phyloP scores from a whole-genome alignment of 2,113 vertebrate species.

The Lophochroa leadbeateri region DNA sequence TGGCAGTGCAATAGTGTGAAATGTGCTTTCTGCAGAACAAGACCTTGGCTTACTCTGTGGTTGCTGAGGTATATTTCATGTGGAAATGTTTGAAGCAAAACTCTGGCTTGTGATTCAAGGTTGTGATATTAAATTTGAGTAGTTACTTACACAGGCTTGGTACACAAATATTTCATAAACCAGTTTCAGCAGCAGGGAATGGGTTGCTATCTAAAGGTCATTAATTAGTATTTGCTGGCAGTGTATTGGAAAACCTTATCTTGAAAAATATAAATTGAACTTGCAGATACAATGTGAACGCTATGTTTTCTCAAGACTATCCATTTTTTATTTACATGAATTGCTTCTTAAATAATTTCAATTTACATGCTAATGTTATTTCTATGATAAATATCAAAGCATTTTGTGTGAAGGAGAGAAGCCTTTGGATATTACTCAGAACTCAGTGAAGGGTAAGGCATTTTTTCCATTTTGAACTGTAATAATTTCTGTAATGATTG shows the following conservation, averaged over 20 bases:
- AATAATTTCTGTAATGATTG: neutral
- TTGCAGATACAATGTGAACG: neutral
- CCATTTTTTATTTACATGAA: neutral
- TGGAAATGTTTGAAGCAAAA: neutral
- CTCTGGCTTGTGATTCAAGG: conserved; percentile 13
- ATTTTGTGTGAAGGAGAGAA: neutral
- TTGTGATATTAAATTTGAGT: neutral
- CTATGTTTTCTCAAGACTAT: neutral
- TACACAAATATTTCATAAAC: conserved; percentile 43
- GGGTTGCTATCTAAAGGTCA: conserved; percentile 20
- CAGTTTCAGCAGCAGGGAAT: conserved; percentile 8
- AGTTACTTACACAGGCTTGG: neutral
- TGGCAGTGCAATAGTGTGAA: neutral
- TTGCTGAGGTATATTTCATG: neutral
- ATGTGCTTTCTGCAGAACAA: neutral
- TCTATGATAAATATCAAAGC: neutral
- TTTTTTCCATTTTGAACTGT: neutral
- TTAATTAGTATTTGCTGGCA: conserved; percentile 20
- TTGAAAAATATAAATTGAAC: conserved; percentile 9
- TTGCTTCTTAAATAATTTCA: neutral
- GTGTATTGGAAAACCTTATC: conserved; percentile 20
- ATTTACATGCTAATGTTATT: neutral
- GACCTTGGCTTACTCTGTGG: neutral
- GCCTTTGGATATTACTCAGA: neutral
- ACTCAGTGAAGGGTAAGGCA: neutral